Conservation (phyloP, 2,888 invertebrate species). For the Parnassius orleans region DNA sequence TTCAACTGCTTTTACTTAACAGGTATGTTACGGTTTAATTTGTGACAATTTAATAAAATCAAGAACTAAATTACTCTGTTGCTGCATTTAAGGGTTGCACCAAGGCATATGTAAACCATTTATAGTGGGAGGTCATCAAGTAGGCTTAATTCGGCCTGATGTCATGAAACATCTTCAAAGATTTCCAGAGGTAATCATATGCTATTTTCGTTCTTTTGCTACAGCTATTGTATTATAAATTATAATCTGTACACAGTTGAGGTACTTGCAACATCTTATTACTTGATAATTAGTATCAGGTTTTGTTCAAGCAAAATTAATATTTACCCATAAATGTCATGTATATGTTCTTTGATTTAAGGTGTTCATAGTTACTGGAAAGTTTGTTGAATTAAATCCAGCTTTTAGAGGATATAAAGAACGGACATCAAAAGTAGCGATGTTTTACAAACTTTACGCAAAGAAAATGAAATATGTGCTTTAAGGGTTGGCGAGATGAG, state of each 20-base stretch:
- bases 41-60: conserved; percentile 25
- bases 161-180: conserved; percentile 89
- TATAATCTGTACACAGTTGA: not conserved
- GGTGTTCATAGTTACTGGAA: conserved; percentile 87
- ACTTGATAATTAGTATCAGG: too few species aligned
- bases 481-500: conserved; percentile 96
- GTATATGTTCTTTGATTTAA: conserved; percentile 41
- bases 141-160: conserved; percentile 92
- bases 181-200: conserved; percentile 87
- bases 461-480: conserved; percentile 88
- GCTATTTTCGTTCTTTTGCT: not conserved
- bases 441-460: conserved; percentile 88
- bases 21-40: conserved; percentile 73
- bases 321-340: too few species aligned
- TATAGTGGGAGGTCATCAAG: conserved; percentile 92
- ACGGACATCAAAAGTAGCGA: conserved; percentile 89
- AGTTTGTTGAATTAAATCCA: conserved; percentile 91
- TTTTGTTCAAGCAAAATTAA: too few species aligned
- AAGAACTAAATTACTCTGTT: conserved; percentile 31
- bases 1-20: conserved; percentile 94
- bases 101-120: conserved; percentile 92
- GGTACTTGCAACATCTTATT: too few species aligned
- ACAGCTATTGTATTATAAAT: not conserved
- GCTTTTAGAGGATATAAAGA: conserved; percentile 93
- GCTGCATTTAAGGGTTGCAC: conserved; percentile 58